Evolutionary conservation across 2,888 invertebrate genomes (phyloP).

Genomic region (Netelia melanura): DNA sequence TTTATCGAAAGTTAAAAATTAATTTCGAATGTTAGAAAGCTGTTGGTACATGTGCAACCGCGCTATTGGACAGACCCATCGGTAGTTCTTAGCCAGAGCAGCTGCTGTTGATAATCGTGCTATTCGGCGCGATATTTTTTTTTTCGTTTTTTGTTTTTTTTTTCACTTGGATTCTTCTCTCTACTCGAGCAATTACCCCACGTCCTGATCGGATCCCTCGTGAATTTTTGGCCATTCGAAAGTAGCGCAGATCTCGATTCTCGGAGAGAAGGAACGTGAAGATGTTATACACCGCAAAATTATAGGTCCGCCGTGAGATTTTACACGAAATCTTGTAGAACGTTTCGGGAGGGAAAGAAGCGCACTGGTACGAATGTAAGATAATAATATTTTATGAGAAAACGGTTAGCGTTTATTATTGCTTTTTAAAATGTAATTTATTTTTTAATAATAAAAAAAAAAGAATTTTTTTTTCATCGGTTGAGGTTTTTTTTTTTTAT

Average conservation of each 20-base stretch:
- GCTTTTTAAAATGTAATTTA: neutral
- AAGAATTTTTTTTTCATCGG: too few relatives aligned
- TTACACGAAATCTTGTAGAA: constrained; percentile 54
- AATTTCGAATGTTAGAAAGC: constrained; percentile 36
- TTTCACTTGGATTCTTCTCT: constrained; percentile 11
- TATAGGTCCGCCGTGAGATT: constrained; percentile 52
- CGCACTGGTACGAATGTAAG: neutral
- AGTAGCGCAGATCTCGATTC: constrained; percentile 59
- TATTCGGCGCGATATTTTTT: constrained; percentile 45
- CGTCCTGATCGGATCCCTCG: constrained; percentile 6
- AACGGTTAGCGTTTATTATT: neutral
- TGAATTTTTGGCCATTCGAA: constrained; percentile 47
- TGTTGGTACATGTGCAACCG: constrained; percentile 15
- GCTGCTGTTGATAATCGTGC: constrained; percentile 48
- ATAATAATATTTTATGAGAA: neutral
- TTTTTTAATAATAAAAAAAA: neutral
- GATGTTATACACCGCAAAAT: constrained; percentile 59
- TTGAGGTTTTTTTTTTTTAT: too few relatives aligned
- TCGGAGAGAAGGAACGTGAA: constrained; percentile 6
- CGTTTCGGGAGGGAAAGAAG: neutral
- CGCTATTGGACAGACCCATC: constrained; percentile 22
- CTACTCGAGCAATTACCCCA: constrained; percentile 51
- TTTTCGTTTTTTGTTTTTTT: constrained; percentile 20
- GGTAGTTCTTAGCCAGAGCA: constrained; percentile 8
- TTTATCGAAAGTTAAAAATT: neutral